Percentiles rank a stretch among this genome's conserved stretches.
Evolutionary conservation across 2,797 vertebrate genomes (phyloP).

Genomic region (Phrynocephalus guinanensis): DNA sequence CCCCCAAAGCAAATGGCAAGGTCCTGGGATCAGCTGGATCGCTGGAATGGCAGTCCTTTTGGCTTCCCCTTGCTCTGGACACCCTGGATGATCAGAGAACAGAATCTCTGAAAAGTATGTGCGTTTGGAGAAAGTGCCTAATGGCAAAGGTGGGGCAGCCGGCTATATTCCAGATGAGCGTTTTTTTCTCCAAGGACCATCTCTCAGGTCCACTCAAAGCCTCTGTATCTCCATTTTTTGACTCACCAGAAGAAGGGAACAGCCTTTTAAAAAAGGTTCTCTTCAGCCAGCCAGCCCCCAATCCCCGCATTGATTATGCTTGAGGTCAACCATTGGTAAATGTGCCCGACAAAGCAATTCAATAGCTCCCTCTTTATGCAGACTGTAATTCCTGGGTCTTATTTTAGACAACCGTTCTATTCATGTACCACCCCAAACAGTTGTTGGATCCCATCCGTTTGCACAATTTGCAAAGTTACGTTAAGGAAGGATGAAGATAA

Average conservation of each 20-base stretch:
- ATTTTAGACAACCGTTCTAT: neutral
- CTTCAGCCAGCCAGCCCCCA: neutral
- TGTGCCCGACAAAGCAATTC: neutral
- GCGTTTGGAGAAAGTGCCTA: neutral
- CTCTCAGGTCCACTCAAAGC: neutral
- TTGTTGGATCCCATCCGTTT: neutral
- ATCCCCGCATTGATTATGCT: neutral
- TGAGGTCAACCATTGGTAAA: conserved; percentile 9
- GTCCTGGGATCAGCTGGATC: neutral
- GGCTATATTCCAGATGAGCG: neutral
- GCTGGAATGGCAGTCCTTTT: neutral
- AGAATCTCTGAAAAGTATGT: neutral
- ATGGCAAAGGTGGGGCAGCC: neutral
- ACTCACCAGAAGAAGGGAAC: neutral
- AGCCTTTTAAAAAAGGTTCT: neutral
- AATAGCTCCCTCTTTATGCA: neutral
- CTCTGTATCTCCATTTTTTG: neutral
- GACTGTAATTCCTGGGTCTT: neutral
- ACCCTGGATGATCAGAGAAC: neutral
- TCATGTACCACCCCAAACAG: neutral
- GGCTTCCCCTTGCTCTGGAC: neutral
- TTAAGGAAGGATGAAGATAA: neutral
- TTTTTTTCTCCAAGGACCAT: neutral
- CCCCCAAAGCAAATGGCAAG: neutral
- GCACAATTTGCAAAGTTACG: neutral